These are phyloP conservation scores for Fringilla coelebs DNA, from an alignment of 2,797 vertebrate genomes.

Conservation along the genomic window DNA sequence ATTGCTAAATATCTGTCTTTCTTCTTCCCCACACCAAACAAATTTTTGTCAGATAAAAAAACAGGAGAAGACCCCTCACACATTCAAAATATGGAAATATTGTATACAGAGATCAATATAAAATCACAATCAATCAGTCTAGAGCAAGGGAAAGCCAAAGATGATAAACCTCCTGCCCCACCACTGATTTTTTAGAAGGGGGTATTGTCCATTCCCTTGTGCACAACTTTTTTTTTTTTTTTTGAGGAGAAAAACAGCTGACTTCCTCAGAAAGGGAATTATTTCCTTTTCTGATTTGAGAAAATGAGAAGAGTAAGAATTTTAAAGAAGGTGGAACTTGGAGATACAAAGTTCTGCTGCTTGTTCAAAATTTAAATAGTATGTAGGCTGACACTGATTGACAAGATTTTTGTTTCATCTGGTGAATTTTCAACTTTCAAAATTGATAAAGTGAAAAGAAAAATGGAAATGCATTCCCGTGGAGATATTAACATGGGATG, in stretches of 20 bases:
- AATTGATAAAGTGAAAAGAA: neutral
- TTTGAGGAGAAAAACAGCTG: neutral
- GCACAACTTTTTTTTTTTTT: neutral
- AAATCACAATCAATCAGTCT: neutral
- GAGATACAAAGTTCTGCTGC: neutral
- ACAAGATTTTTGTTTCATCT: neutral
- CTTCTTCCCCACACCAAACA: neutral
- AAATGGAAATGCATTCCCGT: neutral
- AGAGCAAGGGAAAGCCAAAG: neutral
- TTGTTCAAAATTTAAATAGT: neutral
- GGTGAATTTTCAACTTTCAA: neutral
- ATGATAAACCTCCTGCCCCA: neutral
- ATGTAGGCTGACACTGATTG: neutral
- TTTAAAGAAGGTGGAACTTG: neutral
- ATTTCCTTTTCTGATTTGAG: neutral
- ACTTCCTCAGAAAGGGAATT: neutral
- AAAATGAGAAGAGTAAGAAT: neutral
- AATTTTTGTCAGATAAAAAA: neutral
- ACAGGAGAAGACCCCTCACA: fast-evolving
- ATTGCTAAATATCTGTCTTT: neutral
- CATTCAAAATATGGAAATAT: neutral
- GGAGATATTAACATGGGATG: neutral
- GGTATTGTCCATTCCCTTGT: neutral
- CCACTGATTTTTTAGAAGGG: neutral
- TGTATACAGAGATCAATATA: neutral